Evolutionary conservation across 2,888 invertebrate genomes (phyloP).

Genomic region (Aleiodes leptofemur): DNA sequence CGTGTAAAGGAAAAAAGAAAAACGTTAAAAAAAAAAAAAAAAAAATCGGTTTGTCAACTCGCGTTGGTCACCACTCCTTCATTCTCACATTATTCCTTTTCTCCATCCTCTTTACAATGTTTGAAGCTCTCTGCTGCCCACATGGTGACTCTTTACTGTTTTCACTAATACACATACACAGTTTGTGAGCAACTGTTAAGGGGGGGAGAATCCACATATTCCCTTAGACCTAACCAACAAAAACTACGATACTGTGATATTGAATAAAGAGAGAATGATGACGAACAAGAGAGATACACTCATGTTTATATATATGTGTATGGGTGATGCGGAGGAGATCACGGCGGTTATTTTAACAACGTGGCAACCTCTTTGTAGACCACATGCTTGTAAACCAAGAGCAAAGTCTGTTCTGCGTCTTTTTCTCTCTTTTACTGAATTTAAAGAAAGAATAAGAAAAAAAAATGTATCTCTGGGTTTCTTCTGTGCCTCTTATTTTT

Average conservation of each 20-base stretch:
- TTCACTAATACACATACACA: background rate
- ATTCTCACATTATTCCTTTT: background rate
- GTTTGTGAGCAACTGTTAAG: conserved; percentile 38
- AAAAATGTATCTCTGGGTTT: conserved; percentile 33
- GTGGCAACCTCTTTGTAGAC: conserved; percentile 75
- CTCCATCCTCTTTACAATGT: conserved; percentile 14
- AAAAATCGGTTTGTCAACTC: conserved; percentile 18
- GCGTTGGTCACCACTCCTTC: conserved; percentile 21
- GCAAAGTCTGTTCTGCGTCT: conserved; percentile 70
- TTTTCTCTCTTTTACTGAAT: conserved; percentile 22
- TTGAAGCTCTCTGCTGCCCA: conserved; percentile 46
- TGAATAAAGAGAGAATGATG: conserved; percentile 42
- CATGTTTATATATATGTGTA: conserved; percentile 59
- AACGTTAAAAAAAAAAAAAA: background rate
- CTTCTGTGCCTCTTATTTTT: conserved; percentile 30
- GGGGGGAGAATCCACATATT: conserved; percentile 28
- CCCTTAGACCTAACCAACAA: conserved; percentile 39
- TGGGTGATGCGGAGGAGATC: conserved; percentile 63
- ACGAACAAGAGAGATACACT: conserved; percentile 34
- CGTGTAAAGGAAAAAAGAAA: background rate
- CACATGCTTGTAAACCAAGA: conserved; percentile 75
- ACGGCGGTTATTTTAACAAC: conserved; percentile 75
- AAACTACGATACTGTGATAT: conserved; percentile 37
- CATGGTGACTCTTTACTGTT: conserved; percentile 44
- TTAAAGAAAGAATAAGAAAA: conserved; percentile 2